Conservation (phyloP, 2,888 invertebrate genomes). For the Eucera pruinosa region DNA sequence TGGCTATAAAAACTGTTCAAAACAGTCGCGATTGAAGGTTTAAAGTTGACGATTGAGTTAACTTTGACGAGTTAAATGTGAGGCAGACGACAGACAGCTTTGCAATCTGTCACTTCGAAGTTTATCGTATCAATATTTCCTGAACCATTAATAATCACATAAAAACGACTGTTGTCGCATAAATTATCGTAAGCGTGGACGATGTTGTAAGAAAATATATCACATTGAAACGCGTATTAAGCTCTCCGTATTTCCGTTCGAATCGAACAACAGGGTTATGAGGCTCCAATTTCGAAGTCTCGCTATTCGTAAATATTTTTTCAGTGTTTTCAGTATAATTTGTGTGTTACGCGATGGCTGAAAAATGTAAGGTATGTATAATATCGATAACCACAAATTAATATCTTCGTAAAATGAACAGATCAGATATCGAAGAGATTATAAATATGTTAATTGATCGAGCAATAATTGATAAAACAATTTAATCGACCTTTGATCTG, state of each 20-base stretch:
- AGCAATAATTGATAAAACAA: background rate
- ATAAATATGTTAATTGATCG: background rate
- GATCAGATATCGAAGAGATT: background rate
- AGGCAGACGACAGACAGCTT: constrained; percentile 51
- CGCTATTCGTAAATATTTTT: constrained; percentile 71
- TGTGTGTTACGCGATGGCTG: constrained; percentile 75
- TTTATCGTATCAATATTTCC: constrained; percentile 30
- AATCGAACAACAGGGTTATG: constrained; percentile 76
- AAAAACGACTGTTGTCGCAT: background rate
- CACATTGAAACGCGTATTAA: constrained; percentile 20
- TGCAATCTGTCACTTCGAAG: constrained; percentile 37
- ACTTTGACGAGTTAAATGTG: constrained; percentile 6
- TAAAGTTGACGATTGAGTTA: constrained; percentile 26
- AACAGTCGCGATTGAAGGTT: constrained; percentile 12
- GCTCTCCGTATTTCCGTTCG: constrained; percentile 40
- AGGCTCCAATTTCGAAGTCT: constrained; percentile 73
- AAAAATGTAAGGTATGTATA: constrained; percentile 80
- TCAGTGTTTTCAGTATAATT: constrained; percentile 66
- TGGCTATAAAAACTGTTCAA: background rate
- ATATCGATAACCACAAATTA: background rate
- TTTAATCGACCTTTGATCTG: background rate
- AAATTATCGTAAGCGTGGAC: background rate
- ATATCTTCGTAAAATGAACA: background rate
- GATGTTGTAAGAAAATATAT: constrained; percentile 32
- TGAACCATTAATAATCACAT: constrained; percentile 8